Conservation (phyloP, 1,140 invertebrate genomes). For the Leucophenga varia region DNA sequence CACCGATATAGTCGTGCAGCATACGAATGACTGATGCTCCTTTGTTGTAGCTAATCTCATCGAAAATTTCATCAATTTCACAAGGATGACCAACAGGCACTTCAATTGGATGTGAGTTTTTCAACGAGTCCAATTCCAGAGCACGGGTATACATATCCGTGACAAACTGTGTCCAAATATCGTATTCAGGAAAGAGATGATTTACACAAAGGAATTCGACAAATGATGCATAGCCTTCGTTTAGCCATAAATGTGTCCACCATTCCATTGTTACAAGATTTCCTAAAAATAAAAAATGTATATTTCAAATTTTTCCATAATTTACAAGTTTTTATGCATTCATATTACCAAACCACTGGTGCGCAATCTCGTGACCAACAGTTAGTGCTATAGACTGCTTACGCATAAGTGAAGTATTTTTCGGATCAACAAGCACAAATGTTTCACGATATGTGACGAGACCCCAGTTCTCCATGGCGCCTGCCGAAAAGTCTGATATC, state of each 20-base stretch:
- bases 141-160: conserved; percentile 80
- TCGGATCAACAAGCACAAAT: conserved; percentile 78
- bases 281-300: conserved; percentile 17
- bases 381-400: conserved; percentile 87
- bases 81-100: conserved; percentile 85
- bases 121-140: conserved; percentile 83
- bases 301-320: no score
- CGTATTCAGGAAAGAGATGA: conserved; percentile 86
- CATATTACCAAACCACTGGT: conserved; percentile 85
- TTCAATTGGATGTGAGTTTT: conserved; percentile 90
- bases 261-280: conserved; percentile 89
- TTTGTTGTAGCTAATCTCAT: conserved; percentile 94
- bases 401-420: conserved; percentile 78
- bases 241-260: conserved; percentile 85
- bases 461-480: conserved; percentile 98
- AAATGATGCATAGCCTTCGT: conserved; percentile 91
- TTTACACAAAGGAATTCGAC: conserved; percentile 86
- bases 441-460: conserved; percentile 72
- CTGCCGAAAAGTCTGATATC: conserved; percentile 87
- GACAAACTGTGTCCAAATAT: conserved; percentile 92
- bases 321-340: no score
- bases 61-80: conserved; percentile 94
- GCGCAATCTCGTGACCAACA: conserved; percentile 85
- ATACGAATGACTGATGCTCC: conserved; percentile 93
- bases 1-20: conserved; percentile 94